Base-by-base conservation (phyloP, 1,140 invertebrate species). In the Drosophila kanapiae region DNA sequence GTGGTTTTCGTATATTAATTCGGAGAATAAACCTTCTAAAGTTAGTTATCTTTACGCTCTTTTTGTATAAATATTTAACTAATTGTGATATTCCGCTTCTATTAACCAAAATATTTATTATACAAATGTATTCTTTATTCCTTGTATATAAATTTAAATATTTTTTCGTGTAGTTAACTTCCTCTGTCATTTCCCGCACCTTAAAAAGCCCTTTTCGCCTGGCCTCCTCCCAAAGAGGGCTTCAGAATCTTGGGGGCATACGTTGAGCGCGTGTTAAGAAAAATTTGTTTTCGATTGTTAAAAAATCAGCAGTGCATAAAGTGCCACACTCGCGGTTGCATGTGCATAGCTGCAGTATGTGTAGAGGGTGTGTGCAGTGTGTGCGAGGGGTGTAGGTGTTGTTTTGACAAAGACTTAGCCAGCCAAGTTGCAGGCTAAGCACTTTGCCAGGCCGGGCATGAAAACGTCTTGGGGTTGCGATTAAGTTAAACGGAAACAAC, bases 291-390 rank as follows among this genome's bases (percentile, higher is more conserved):
- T 74, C 74, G 80, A 88, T 90, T 90, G 84, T 90, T 68, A 56
- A 90, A 62, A 82, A 70, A 49, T 62, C 78, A 90, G 49, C 85
- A 75, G 78, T 45, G 85, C 85, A 82, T 68, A 90, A 82, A 90
- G 67, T 90, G 85, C 85, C 86, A 90, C 85, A 90, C 85, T 90
- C 85, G 69, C 78, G 47, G 58, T 35, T 80, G 78, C 76, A 74
- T 74, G 76, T 80, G 69, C 69, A 71, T 59, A 23, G 54, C 68
- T 60, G 37, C 67, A 16, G 60, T 53, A 53, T 71, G 62, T 53
- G 43, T 54, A 38, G 33, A 65, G 40, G 61, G 63, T 27, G 54
- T 9, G 45, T 53, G 61, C 43, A 1, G 49, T 18, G 49, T 11
- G 29, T 61, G 57, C 45, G 57, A n/a, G 57, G 9, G 42, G 40